These are phyloP conservation scores for Proteles cristata DNA, from an alignment of 2,113 vertebrate genomes.

Conservation along the genomic window DNA sequence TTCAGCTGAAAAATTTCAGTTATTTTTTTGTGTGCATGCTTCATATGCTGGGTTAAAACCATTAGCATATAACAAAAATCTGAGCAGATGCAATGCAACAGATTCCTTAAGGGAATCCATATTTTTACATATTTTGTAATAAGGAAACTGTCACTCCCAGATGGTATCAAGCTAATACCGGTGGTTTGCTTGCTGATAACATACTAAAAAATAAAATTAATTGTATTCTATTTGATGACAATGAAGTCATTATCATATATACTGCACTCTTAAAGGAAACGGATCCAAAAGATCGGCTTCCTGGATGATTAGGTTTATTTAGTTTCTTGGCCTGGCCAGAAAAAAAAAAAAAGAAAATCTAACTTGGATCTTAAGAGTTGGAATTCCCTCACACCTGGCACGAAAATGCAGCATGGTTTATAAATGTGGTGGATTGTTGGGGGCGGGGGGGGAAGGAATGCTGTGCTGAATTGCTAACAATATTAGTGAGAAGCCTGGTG, in stretches of 20 bases:
- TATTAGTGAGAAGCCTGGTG: slow-evolving; percentile 37
- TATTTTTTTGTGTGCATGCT: slow-evolving; percentile 84
- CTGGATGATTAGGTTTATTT: slow-evolving; percentile 69
- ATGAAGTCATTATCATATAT: slow-evolving; percentile 90
- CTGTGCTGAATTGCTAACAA: slow-evolving; percentile 43
- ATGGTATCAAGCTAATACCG: slow-evolving; percentile 89
- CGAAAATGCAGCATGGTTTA: slow-evolving; percentile 48
- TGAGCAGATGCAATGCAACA: slow-evolving; percentile 90
- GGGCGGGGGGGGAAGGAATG: too few relatives aligned
- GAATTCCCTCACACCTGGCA: slow-evolving; percentile 77
- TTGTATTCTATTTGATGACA: slow-evolving; percentile 91
- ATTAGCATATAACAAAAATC: slow-evolving; percentile 92
- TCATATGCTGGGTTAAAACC: slow-evolving; percentile 91
- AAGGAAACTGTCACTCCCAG: slow-evolving; percentile 92
- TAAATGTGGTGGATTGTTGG: slow-evolving; percentile 32
- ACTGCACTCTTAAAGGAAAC: slow-evolving; percentile 87
- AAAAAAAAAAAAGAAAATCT: slow-evolving; percentile 1
- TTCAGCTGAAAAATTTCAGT: slow-evolving; percentile 88
- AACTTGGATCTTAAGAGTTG: slow-evolving; percentile 65
- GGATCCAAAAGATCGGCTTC: slow-evolving; percentile 78
- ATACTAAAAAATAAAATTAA: slow-evolving; percentile 92
- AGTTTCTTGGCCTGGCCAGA: slow-evolving; percentile 33
- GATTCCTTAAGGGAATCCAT: slow-evolving; percentile 93
- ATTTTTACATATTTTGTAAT: slow-evolving; percentile 95
- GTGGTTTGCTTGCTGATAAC: slow-evolving; percentile 91